Conservation (phyloP, 2,113 vertebrate species). For the Tychaedon coryphoeus region DNA sequence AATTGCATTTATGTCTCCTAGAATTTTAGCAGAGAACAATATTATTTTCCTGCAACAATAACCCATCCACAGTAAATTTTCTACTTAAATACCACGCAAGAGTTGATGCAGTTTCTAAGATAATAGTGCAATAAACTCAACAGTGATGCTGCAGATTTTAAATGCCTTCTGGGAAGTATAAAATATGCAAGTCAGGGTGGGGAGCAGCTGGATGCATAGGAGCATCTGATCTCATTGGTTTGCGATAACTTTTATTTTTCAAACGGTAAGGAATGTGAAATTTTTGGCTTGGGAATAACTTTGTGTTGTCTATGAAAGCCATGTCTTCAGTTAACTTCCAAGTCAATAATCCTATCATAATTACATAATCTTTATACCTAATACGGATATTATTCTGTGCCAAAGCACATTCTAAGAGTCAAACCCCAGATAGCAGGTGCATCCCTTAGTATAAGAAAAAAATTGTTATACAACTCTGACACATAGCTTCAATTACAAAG, state of each 20-base stretch:
- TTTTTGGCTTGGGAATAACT: neutral
- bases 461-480: neutral
- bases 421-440: neutral
- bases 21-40: neutral
- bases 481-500: neutral
- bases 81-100: neutral
- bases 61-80: neutral
- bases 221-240: conserved; percentile 30
- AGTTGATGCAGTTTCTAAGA: conserved; percentile 21
- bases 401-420: neutral
- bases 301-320: neutral
- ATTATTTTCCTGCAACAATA: neutral
- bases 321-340: neutral
- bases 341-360: neutral
- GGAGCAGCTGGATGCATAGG: conserved; percentile 36
- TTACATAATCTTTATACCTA: neutral
- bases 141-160: conserved; percentile 44
- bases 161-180: conserved; percentile 28
- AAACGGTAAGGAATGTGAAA: neutral
- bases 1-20: neutral
- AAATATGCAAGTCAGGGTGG: conserved; percentile 36
- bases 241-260: neutral
- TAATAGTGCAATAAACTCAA: conserved; percentile 44
- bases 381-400: neutral
- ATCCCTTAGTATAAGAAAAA: neutral